phyloP scores from a whole-genome alignment of 2,797 vertebrate genomes.

The Lindbergichthys nudifrons region DNA sequence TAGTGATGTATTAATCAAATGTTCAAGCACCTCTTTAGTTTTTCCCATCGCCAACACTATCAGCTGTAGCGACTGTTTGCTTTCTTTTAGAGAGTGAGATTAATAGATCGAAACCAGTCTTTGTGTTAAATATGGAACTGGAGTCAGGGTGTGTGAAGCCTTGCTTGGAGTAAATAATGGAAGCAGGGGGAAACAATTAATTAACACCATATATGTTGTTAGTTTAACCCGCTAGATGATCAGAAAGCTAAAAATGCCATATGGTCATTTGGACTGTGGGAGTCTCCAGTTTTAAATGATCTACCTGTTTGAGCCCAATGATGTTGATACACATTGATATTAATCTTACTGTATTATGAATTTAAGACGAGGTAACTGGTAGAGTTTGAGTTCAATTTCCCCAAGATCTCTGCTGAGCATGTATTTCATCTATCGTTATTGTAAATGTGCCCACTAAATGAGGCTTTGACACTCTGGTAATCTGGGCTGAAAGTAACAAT shows the following conservation, averaged over 20 bases:
- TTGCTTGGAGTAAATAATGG: no score
- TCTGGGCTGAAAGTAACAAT: slow-evolving; percentile 58
- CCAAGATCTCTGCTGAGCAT: slow-evolving; percentile 5
- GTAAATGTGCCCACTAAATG: background rate
- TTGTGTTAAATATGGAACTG: no score
- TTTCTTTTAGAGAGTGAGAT: no score
- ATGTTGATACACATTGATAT: no score
- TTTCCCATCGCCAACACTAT: background rate
- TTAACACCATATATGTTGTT: no score
- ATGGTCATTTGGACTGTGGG: no score
- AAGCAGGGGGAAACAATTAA: no score
- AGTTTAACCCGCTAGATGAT: background rate
- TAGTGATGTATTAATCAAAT: background rate
- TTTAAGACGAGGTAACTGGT: background rate
- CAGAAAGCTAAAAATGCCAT: background rate
- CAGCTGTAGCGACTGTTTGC: background rate
- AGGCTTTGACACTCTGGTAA: slow-evolving; percentile 37
- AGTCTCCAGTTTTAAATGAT: no score
- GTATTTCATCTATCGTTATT: slow-evolving; percentile 26
- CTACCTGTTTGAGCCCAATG: no score
- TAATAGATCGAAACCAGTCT: no score
- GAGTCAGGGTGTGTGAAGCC: no score
- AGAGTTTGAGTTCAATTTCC: background rate
- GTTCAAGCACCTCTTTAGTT: background rate
- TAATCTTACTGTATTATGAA: no score